Percentiles rank a stretch among this genome's conserved stretches.
Conservation (phyloP, 2,113 vertebrate genomes). For the Malurus melanocephalus region DNA sequence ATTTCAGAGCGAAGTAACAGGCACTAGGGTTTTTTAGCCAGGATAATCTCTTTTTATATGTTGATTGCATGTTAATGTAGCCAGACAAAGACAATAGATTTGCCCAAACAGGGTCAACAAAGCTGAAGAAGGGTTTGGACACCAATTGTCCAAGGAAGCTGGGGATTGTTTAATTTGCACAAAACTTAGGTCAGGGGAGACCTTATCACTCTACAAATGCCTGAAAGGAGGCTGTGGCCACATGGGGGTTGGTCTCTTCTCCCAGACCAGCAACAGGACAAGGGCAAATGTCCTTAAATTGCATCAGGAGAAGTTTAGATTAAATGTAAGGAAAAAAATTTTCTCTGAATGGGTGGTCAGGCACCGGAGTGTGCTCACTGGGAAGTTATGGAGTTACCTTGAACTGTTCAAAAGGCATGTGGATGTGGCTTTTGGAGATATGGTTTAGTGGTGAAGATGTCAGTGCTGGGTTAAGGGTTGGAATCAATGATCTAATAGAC, state of each 20-base stretch:
- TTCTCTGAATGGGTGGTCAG: background rate
- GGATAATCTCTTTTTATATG: background rate
- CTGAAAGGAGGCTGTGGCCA: background rate
- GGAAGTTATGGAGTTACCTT: background rate
- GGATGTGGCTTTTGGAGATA: background rate
- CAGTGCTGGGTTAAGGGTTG: background rate
- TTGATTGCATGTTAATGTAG: background rate
- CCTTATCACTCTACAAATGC: background rate
- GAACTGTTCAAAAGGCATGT: background rate
- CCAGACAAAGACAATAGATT: background rate
- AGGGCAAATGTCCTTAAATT: background rate
- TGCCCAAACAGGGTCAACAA: background rate
- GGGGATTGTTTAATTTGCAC: background rate
- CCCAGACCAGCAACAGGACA: background rate
- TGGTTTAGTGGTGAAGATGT: background rate
- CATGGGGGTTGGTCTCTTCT: accelerated
- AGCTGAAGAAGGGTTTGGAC: background rate
- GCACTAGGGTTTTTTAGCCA: background rate
- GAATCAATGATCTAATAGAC: background rate
- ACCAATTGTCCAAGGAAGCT: background rate
- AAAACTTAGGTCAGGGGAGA: background rate
- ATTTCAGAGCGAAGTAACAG: background rate
- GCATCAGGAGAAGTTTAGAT: background rate
- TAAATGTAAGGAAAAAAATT: background rate
- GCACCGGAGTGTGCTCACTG: background rate